Conservation (phyloP, 2,888 invertebrate species). For the Bembecia ichneumoniformis region DNA sequence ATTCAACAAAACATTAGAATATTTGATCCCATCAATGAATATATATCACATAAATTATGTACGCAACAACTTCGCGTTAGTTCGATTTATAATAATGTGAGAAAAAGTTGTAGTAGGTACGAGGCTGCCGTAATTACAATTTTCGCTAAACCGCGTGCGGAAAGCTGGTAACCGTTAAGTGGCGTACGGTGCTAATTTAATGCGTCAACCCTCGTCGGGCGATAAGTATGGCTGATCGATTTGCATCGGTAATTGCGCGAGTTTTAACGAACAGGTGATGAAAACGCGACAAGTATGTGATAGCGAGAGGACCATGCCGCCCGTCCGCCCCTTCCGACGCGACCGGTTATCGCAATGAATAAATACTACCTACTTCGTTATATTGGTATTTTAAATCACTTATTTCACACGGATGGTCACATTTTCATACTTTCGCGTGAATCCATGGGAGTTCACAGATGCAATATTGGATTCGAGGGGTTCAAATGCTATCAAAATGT, state of each 20-base stretch:
- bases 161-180: constrained; percentile 58
- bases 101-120: constrained; percentile 1
- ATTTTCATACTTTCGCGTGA: background rate
- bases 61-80: background rate
- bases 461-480: background rate
- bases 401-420: no score
- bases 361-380: no score
- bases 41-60: no score
- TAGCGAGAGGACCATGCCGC: constrained; percentile 50
- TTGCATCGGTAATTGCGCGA: constrained; percentile 71
- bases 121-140: constrained; percentile 40
- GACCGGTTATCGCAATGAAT: background rate
- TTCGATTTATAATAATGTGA: background rate
- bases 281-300: constrained; percentile 68
- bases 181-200: constrained; percentile 58
- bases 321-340: constrained; percentile 8
- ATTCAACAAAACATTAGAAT: no score
- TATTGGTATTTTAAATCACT: no score
- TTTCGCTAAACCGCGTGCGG: constrained; percentile 47
- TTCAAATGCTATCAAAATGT: no score
- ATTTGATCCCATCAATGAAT: no score
- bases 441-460: background rate
- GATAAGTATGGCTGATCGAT: constrained; percentile 68
- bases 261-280: constrained; percentile 68
- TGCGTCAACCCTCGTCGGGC: constrained; percentile 59